Base-by-base conservation (phyloP, 2,113 vertebrate species). In the Cettia cetti region DNA sequence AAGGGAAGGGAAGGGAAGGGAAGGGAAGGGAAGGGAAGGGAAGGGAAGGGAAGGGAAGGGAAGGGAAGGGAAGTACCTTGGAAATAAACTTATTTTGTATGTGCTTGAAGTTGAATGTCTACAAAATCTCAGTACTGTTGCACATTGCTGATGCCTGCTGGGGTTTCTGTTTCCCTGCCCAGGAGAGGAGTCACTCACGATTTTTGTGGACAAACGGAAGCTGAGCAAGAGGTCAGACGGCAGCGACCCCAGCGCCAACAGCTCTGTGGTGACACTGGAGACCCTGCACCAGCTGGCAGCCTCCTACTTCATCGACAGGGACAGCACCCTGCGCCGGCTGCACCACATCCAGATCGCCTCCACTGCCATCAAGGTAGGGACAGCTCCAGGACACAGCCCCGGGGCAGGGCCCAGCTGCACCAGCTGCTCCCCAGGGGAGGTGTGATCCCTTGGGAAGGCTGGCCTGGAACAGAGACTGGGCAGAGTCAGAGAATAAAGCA, bases 201-300 rank as follows among this genome's bases (percentile, higher is more conserved):
- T 99, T 98, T 99, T 99, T 97, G 99, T 99, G 97, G 99, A 99
- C 98, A 99, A 99, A 96, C 97, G 99, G 97, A 99, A 99, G 97
- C 97, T 99, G 98, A 99, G 98, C 96, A 99, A 98, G 94, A 98
- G 98, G 93, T 97, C 98, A 0, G 99, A 99, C 66, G 98, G 98
- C 71, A 98, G 98, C 14, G 99, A 99, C 40, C 96, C 98, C 93
- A 94, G 94, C 30, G 95, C 97, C 13, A 99, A 99, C 92, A 98
- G 98, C 80, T 99, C 99, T 2, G 96, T 65, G 0, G 98, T 99
- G 69, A 98, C 97, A 1, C 94, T 98, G 85, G 97, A 98, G 92
- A 98, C 98, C 3, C 96, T 98, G 7, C 98, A 99, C 94, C 98
- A 98, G 85, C 97, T 99, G 0, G 98, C 98, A 11, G 98, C 98